These are phyloP conservation scores for Brachyptera putata DNA, from an alignment of 2,888 invertebrate species.

Conservation along the genomic window DNA sequence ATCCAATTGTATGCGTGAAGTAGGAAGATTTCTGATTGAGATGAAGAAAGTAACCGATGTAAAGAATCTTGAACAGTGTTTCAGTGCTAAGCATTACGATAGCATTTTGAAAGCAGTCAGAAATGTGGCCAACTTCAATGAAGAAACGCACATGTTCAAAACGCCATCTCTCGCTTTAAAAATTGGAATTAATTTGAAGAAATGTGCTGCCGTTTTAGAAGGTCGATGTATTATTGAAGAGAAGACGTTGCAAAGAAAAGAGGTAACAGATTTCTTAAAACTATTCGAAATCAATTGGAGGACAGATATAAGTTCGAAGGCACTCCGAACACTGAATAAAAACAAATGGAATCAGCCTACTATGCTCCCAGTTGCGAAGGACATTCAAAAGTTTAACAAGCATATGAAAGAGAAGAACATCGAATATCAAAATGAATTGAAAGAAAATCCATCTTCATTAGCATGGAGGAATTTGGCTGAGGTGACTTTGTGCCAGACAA, in stretches of 20 bases:
- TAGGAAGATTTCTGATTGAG: background rate
- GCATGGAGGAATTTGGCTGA: background rate
- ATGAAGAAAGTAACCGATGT: background rate
- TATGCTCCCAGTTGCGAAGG: slow-evolving; percentile 23
- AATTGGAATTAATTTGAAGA: background rate
- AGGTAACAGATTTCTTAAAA: background rate
- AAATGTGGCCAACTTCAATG: background rate
- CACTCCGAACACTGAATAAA: slow-evolving; percentile 22
- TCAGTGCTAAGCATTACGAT: background rate
- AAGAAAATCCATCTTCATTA: slow-evolving; percentile 20
- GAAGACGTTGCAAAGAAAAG: background rate
- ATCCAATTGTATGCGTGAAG: background rate
- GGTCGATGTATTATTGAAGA: background rate
- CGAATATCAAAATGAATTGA: slow-evolving; percentile 19
- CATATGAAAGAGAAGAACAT: slow-evolving; percentile 21
- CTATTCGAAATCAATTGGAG: background rate
- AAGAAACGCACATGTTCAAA: background rate
- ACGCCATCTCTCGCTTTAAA: background rate
- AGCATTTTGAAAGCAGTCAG: background rate
- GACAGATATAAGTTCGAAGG: background rate
- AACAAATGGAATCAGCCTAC: slow-evolving; percentile 35
- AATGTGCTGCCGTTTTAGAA: background rate
- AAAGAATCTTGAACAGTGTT: background rate
- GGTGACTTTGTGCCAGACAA: slow-evolving; percentile 33
- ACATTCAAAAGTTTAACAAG: background rate